phyloP scores from a whole-genome alignment of 1,140 invertebrate species.

The Conus betulinus region DNA sequence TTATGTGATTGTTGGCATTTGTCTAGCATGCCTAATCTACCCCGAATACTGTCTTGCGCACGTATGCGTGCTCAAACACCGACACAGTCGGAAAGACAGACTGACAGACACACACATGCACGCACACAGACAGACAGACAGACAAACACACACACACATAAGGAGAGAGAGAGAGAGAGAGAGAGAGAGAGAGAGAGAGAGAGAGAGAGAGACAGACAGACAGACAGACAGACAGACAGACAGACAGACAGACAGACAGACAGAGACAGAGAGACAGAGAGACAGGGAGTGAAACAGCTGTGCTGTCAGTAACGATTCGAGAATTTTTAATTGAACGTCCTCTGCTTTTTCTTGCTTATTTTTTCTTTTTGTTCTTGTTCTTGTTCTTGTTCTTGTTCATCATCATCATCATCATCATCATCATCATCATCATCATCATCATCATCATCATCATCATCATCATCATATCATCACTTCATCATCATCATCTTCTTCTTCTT shows the following conservation, averaged over 20 bases:
- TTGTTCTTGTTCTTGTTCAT: slow-evolving; percentile 40
- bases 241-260: not conserved
- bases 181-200: too few relatives aligned
- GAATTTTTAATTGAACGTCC: not conserved
- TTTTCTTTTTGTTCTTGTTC: not conserved
- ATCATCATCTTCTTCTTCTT: too few relatives aligned
- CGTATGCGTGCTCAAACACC: too few relatives aligned
- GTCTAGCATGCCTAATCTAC: too few relatives aligned
- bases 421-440: slow-evolving; percentile 42
- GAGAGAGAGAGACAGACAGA: not conserved
- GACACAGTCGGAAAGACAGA: too few relatives aligned
- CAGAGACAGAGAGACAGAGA: not conserved
- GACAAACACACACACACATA: too few relatives aligned
- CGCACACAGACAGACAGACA: too few relatives aligned
- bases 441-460: slow-evolving; percentile 45
- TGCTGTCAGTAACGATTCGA: not conserved
- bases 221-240: not conserved
- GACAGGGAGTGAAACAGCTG: not conserved
- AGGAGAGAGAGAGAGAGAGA: too few relatives aligned
- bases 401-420: slow-evolving; percentile 37
- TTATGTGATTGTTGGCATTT: too few relatives aligned
- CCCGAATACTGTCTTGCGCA: too few relatives aligned
- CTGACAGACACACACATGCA: too few relatives aligned
- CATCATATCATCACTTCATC: not conserved
- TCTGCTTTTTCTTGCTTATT: not conserved